Base-by-base conservation (phyloP, 2,888 invertebrate genomes). In the Stenoptilia bipunctidactyla region DNA sequence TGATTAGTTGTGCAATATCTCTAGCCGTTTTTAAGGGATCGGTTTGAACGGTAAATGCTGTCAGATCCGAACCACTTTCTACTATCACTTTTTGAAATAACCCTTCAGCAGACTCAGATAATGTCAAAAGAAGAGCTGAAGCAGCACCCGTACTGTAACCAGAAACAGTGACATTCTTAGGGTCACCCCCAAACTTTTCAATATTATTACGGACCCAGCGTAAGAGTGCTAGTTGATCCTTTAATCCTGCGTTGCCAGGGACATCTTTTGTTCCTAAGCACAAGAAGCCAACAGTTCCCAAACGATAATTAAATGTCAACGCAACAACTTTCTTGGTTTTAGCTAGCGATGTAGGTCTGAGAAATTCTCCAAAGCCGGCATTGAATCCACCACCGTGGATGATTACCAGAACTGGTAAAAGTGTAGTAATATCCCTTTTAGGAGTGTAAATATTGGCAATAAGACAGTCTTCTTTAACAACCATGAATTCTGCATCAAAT, bases 371-470 rank as follows among this genome's bases (percentile, higher is more conserved):
- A 15, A 10, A 43, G 2, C 59, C 59, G 0, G 44, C 0, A 37
- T 50, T 42, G 30, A 54, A 63, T 2, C 40, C 62, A 20, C 65
- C 65, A 8, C 60, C 61, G 14, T 64, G 65, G 0, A 64, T 46
- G 15, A 45, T 43, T 1, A 64, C 56, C 0, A 62, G 25, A 0
- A 63, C 64, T 4, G 61, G 50, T 0, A 55, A 48, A 4, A 61
- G 52, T 10, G 47, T 14, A 3, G 34, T 52, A n/a, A n/a, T n/a
- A 27, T 53, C 37, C 1, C 67, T 71, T 36, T 63, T 54, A 1
- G 72, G 68, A 0, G 66, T 62, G 36, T 55, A 73, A 1, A 77
- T 53, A 44, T 64, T 75, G 1, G 69, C 55, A 5, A 67, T 51
- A 0, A 79, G 57, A 40, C 79, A 79, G 27, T 73, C 61, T 41